Conservation (phyloP, 2,113 vertebrate genomes). For the Gila orcuttii region DNA sequence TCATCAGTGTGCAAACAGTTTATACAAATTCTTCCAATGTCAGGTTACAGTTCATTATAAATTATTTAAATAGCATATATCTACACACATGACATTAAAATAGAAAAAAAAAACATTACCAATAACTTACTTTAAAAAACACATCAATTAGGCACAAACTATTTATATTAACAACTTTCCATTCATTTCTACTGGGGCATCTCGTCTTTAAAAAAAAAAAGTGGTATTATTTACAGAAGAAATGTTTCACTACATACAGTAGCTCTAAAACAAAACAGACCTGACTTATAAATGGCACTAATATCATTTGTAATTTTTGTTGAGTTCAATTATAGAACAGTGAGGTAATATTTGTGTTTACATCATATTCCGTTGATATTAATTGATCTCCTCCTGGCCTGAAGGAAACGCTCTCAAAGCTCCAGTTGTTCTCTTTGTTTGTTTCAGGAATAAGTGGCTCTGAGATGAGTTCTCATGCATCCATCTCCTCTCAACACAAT, state of each 20-base stretch:
- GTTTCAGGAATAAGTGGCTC: slow-evolving; percentile 49
- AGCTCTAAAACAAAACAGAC: slow-evolving; percentile 80
- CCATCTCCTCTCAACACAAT: slow-evolving; percentile 31
- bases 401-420: slow-evolving; percentile 40
- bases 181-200: slow-evolving; percentile 80
- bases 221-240: slow-evolving; percentile 90
- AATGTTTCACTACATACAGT: slow-evolving; percentile 86
- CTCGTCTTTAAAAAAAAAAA: slow-evolving; percentile 80
- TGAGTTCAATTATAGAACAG: slow-evolving; percentile 89
- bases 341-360: slow-evolving; percentile 99
- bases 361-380: slow-evolving; percentile 74
- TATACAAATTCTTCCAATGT: slow-evolving; percentile 95
- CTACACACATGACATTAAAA: slow-evolving; percentile 92
- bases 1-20: slow-evolving; percentile 98
- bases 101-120: slow-evolving; percentile 78
- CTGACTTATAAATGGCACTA: slow-evolving; percentile 78
- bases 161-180: slow-evolving; percentile 81
- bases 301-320: slow-evolving; percentile 74
- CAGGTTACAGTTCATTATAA: slow-evolving; percentile 94
- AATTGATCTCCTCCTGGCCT: slow-evolving; percentile 55
- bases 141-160: slow-evolving; percentile 84
- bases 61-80: slow-evolving; percentile 99
- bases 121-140: slow-evolving; percentile 89
- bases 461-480: slow-evolving; percentile 49
- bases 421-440: slow-evolving; percentile 54